These are phyloP conservation scores for Conus ventricosus DNA, from an alignment of 1,140 invertebrate genomes.

Conservation along the genomic window DNA sequence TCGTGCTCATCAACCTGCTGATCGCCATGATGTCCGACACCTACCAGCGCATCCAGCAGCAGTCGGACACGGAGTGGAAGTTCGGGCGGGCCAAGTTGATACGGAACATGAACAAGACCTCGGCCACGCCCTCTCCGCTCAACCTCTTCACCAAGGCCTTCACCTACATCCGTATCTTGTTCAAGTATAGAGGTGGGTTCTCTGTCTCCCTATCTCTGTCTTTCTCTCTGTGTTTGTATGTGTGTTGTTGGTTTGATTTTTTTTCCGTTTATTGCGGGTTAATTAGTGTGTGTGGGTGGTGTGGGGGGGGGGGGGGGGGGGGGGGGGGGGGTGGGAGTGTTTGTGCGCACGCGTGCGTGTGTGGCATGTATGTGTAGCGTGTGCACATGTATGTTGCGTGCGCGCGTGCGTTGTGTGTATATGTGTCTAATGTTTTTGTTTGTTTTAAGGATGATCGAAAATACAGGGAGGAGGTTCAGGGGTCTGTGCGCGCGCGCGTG, in stretches of 20 bases:
- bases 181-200: conserved; percentile 83
- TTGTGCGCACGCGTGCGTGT: too few species aligned
- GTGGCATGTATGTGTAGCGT: background rate
- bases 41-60: conserved; percentile 97
- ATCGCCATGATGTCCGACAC: conserved; percentile 99
- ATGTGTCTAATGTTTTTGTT: too few species aligned
- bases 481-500: background rate
- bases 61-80: conserved; percentile 99
- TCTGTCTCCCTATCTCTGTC: background rate
- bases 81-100: conserved; percentile 99
- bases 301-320: too few species aligned
- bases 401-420: too few species aligned
- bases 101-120: conserved; percentile 98
- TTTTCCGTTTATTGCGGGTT: too few species aligned
- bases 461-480: too few species aligned
- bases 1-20: conserved; percentile 98
- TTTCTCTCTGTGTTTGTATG: too few species aligned
- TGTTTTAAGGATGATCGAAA: too few species aligned
- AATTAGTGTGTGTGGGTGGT: background rate
- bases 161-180: conserved; percentile 82
- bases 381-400: background rate
- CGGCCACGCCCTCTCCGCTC: conserved; percentile 96
- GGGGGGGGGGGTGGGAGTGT: too few species aligned
- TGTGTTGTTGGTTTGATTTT: too few species aligned
- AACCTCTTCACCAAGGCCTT: conserved; percentile 93